Evolutionary conservation across 1,140 invertebrate genomes (phyloP).

Genomic region (Triops cancriformis): DNA sequence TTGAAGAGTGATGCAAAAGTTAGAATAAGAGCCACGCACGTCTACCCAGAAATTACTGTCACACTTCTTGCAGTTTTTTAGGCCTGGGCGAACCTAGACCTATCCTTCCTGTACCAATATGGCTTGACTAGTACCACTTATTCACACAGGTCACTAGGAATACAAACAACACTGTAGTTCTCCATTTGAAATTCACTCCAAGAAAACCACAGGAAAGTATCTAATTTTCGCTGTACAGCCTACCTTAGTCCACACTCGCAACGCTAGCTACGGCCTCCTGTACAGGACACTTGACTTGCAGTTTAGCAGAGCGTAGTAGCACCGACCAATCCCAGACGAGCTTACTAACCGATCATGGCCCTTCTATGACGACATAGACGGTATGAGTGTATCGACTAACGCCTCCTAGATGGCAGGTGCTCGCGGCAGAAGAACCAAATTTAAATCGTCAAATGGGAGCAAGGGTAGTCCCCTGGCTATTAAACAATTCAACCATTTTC

Average conservation of each 20-base stretch:
- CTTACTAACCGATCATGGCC: not conserved
- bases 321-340: not conserved
- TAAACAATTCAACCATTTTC: too few species aligned
- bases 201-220: not conserved
- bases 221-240: slow-evolving; percentile 13
- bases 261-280: slow-evolving; percentile 11
- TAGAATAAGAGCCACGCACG: not conserved
- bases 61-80: not conserved
- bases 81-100: slow-evolving; percentile 11
- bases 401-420: not conserved
- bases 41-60: not conserved
- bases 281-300: slow-evolving; percentile 5
- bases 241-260: slow-evolving; percentile 6
- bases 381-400: not conserved
- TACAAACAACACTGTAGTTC: not conserved
- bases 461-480: too few species aligned
- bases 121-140: slow-evolving; percentile 5
- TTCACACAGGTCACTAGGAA: not conserved
- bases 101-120: not conserved
- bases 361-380: not conserved
- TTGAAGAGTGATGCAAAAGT: not conserved
- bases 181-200: slow-evolving; percentile 1
- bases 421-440: not conserved
- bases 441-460: too few species aligned
- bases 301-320: slow-evolving; percentile 1